Conservation (phyloP, 2,797 vertebrate genomes). For the Cryptoblepharus egeriae region DNA sequence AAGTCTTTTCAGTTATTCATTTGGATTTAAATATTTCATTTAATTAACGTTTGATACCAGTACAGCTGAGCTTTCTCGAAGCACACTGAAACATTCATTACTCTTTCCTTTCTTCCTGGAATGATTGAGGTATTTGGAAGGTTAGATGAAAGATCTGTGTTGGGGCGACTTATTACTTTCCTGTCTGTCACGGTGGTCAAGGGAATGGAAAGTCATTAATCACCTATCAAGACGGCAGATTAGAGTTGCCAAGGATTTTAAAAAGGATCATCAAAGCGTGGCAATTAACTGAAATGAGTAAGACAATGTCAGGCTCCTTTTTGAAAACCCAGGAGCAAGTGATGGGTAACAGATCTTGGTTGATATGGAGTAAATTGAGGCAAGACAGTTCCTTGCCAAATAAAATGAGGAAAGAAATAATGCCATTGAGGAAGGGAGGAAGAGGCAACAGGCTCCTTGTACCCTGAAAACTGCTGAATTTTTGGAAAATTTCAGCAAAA, state of each 20-base stretch:
- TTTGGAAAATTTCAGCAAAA: too few species aligned
- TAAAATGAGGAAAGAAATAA: slow-evolving; percentile 20
- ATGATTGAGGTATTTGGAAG: slow-evolving; percentile 47
- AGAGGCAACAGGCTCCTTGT: slow-evolving; percentile 3
- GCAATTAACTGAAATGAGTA: slow-evolving; percentile 52
- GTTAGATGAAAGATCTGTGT: slow-evolving; percentile 44
- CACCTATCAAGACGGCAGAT: slow-evolving; percentile 48
- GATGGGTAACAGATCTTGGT: slow-evolving; percentile 48
- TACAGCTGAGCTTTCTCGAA: slow-evolving; percentile 27
- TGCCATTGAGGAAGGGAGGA: not conserved
- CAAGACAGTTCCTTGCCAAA: slow-evolving; percentile 8
- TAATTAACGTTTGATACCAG: slow-evolving; percentile 39
- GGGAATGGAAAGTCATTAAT: slow-evolving; percentile 63
- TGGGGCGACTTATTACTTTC: slow-evolving; percentile 47
- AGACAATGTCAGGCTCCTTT: slow-evolving; percentile 32
- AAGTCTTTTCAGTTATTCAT: slow-evolving; percentile 22
- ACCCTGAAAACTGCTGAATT: slow-evolving; percentile 27
- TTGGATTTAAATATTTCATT: slow-evolving; percentile 39
- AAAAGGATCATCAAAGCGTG: slow-evolving; percentile 43
- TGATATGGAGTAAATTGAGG: slow-evolving; percentile 47
- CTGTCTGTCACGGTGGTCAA: slow-evolving; percentile 48
- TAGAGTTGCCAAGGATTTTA: slow-evolving; percentile 28
- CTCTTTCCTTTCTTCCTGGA: slow-evolving; percentile 30
- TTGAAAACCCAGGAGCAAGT: slow-evolving; percentile 48
- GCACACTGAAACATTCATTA: slow-evolving; percentile 47